Conservation (phyloP, 1,140 invertebrate genomes). For the Micrasema minimum region DNA sequence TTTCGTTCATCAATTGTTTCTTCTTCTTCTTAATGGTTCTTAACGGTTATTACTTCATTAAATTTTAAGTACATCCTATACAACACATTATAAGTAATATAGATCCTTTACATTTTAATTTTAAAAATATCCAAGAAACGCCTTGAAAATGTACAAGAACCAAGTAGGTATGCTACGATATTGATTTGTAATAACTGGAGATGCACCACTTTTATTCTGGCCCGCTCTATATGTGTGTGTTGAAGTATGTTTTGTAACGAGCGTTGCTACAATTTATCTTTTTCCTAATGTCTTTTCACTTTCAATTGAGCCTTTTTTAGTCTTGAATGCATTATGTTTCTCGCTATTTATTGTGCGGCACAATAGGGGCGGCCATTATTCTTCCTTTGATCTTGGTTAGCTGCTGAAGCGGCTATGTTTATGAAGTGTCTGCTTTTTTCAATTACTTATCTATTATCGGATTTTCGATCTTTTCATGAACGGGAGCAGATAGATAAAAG, state of each 20-base stretch:
- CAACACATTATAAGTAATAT: too few relatives aligned
- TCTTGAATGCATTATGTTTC: constrained; percentile 36
- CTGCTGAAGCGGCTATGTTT: constrained; percentile 43
- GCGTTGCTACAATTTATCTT: constrained; percentile 49
- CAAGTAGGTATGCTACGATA: too few relatives aligned
- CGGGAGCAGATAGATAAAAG: constrained; percentile 32
- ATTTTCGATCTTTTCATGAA: constrained; percentile 49
- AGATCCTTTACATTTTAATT: too few relatives aligned
- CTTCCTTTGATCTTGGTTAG: constrained; percentile 45
- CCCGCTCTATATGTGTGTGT: constrained; percentile 15
- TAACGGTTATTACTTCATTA: too few relatives aligned
- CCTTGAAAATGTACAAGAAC: too few relatives aligned
- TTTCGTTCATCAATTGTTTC: too few relatives aligned
- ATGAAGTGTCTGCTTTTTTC: constrained; percentile 50
- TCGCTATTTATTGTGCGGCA: constrained; percentile 25
- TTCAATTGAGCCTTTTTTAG: constrained; percentile 49
- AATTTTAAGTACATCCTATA: too few relatives aligned
- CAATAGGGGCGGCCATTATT: constrained; percentile 43
- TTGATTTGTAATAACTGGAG: too few relatives aligned
- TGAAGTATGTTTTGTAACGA: constrained; percentile 38
- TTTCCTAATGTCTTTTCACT: constrained; percentile 52
- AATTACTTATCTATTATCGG: constrained; percentile 53
- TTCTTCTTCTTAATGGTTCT: too few relatives aligned
- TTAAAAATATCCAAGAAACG: too few relatives aligned
- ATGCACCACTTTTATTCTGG: too few relatives aligned